Conservation (phyloP, 64 coral and sea anemone genomes). For the Actinia tenebrosa region DNA sequence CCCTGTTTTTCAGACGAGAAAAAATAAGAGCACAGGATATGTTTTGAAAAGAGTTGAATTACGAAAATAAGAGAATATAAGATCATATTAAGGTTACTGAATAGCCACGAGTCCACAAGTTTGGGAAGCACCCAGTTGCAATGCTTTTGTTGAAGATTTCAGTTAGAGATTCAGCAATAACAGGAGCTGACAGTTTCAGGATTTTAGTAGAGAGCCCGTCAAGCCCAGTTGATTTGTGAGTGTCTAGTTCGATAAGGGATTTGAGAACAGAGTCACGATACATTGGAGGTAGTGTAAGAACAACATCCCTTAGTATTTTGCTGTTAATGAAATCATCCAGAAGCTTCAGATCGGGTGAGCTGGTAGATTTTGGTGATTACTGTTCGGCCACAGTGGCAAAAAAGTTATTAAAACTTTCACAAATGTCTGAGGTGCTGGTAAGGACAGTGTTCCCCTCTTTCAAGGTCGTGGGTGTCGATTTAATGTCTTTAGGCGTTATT, state of each 20-base stretch:
- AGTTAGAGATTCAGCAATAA: not conserved
- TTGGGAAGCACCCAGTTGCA: not conserved
- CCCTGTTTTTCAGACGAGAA: too few relatives aligned
- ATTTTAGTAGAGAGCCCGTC: not conserved
- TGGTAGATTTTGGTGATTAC: not conserved
- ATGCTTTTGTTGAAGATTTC: constrained; percentile 4
- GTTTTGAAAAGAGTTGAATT: too few relatives aligned
- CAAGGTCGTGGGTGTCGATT: not conserved
- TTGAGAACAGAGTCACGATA: not conserved
- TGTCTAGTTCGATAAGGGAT: not conserved
- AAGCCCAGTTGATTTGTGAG: constrained; percentile 15
- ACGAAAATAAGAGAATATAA: too few relatives aligned
- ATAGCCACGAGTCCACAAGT: not conserved
- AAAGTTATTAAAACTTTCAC: not conserved
- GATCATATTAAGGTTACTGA: too few relatives aligned
- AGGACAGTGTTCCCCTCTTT: constrained; percentile 10
- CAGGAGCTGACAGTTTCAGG: not conserved
- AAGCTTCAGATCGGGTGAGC: not conserved
- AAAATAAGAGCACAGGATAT: too few relatives aligned
- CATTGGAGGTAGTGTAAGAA: not conserved
- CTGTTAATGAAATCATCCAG: not conserved
- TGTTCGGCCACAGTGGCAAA: not conserved
- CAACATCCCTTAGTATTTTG: not conserved
- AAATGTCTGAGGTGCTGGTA: not conserved
- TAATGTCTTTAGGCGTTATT: not conserved